A percentile compares a stretch with the other conserved stretches of the same genome.
phyloP scores from a whole-genome alignment of 2,888 invertebrate species.

The Drosophila gaucha region DNA sequence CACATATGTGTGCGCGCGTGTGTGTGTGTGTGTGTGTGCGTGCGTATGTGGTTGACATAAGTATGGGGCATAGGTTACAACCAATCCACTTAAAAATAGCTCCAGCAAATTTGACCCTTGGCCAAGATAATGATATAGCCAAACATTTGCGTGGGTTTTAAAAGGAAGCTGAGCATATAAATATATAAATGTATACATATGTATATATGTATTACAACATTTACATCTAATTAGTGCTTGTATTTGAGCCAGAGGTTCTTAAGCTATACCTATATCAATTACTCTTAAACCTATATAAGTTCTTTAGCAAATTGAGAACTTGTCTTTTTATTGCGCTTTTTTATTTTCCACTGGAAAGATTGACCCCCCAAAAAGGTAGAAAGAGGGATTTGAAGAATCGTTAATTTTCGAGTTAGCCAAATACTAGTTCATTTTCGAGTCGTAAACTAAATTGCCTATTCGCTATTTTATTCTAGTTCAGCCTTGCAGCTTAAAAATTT shows the following conservation, averaged over 20 bases:
- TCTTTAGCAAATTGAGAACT: neutral
- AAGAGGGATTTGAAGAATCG: neutral
- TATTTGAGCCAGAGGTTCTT: too few species aligned
- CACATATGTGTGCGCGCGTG: neutral
- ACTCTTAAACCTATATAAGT: neutral
- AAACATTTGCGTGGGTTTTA: neutral
- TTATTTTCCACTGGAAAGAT: too few species aligned
- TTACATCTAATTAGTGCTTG: neutral
- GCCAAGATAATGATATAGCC: neutral
- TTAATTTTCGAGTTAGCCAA: too few species aligned
- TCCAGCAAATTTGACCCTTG: neutral
- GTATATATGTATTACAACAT: neutral
- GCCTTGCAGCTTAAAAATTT: too few species aligned
- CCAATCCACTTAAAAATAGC: slow-evolving; percentile 5
- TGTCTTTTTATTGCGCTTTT: neutral
- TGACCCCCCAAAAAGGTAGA: too few species aligned
- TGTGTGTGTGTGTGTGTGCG: neutral
- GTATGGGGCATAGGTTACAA: neutral
- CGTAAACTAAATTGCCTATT: too few species aligned
- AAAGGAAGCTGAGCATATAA: neutral
- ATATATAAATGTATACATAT: neutral
- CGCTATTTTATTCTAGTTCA: too few species aligned
- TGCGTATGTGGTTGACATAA: neutral
- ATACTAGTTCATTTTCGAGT: too few species aligned
- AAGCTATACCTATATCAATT: too few species aligned